Conservation (phyloP, 2,888 invertebrate genomes). For the Pycnomerus fuliginosus region DNA sequence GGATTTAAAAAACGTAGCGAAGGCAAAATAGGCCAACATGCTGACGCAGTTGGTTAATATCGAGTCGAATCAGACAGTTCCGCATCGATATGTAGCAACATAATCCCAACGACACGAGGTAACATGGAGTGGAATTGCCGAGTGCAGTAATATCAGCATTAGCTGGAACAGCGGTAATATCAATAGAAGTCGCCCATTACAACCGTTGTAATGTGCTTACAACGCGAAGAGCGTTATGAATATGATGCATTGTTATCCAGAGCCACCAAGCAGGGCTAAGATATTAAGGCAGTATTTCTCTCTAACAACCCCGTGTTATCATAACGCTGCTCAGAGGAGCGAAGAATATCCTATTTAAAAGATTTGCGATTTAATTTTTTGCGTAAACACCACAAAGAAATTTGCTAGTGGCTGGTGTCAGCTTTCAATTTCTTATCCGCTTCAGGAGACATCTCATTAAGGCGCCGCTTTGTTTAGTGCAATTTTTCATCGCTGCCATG, state of each 20-base stretch:
- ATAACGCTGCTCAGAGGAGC: slow-evolving; percentile 40
- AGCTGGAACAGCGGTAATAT: slow-evolving; percentile 32
- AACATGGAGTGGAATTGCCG: slow-evolving; percentile 23
- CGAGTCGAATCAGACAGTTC: too few species aligned
- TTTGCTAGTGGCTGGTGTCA: slow-evolving; percentile 32
- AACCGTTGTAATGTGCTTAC: slow-evolving; percentile 42
- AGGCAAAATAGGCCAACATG: too few species aligned
- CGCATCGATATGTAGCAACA: slow-evolving; percentile 22
- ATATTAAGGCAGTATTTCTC: slow-evolving; percentile 46
- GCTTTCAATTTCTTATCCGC: slow-evolving; percentile 38
- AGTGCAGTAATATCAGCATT: slow-evolving; percentile 27
- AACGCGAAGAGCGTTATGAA: slow-evolving; percentile 38
- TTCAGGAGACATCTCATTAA: slow-evolving; percentile 24
- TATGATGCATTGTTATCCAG: slow-evolving; percentile 45
- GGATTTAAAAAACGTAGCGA: too few species aligned
- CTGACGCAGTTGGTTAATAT: too few species aligned
- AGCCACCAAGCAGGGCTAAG: slow-evolving; percentile 38
- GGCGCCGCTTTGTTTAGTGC: slow-evolving; percentile 19
- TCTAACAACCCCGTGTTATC: slow-evolving; percentile 42
- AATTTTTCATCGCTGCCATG: slow-evolving; percentile 24
- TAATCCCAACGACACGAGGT: slow-evolving; percentile 16
- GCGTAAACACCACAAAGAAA: slow-evolving; percentile 37
- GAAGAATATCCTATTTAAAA: slow-evolving; percentile 44
- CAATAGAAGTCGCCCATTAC: slow-evolving; percentile 41
- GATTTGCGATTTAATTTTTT: slow-evolving; percentile 49